phyloP scores from a whole-genome alignment of 2,888 invertebrate genomes.

The Seira ritae region DNA sequence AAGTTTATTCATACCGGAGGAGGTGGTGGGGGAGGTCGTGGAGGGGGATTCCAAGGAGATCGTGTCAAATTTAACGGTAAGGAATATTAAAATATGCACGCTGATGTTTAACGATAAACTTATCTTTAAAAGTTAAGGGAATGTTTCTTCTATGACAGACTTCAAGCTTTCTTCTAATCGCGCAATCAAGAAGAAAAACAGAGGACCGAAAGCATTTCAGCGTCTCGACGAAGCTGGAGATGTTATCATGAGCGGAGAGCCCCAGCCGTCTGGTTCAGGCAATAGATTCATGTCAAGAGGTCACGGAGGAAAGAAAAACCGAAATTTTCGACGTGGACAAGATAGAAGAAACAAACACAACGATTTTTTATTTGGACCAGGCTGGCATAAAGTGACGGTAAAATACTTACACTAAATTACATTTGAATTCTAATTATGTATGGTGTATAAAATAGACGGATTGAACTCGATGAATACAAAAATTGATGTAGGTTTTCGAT shows the following conservation, averaged over 20 bases:
- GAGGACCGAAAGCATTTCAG: conserved; percentile 39
- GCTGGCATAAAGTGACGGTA: conserved; percentile 70
- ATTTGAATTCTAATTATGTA: no score
- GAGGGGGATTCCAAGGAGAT: conserved; percentile 37
- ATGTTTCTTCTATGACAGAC: conserved; percentile 24
- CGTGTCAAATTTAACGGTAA: conserved; percentile 45
- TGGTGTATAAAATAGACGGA: no score
- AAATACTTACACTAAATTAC: no score
- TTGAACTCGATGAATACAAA: no score
- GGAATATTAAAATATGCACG: neutral
- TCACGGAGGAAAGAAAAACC: conserved; percentile 29
- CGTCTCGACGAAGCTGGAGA: conserved; percentile 66
- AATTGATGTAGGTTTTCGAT: conserved; percentile 63
- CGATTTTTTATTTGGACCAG: conserved; percentile 63
- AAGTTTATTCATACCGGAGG: conserved; percentile 60
- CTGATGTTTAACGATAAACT: neutral
- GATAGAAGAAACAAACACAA: conserved; percentile 50
- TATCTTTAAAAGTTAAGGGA: no score
- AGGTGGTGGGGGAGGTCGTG: conserved; percentile 51
- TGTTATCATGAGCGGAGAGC: conserved; percentile 57
- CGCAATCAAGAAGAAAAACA: conserved; percentile 61
- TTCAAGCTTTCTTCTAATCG: conserved; percentile 54
- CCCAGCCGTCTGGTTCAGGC: conserved; percentile 39
- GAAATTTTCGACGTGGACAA: conserved; percentile 21
- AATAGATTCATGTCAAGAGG: conserved; percentile 9